Conservation (phyloP, 2,113 vertebrate genomes). For the Scatophagus argus region DNA sequence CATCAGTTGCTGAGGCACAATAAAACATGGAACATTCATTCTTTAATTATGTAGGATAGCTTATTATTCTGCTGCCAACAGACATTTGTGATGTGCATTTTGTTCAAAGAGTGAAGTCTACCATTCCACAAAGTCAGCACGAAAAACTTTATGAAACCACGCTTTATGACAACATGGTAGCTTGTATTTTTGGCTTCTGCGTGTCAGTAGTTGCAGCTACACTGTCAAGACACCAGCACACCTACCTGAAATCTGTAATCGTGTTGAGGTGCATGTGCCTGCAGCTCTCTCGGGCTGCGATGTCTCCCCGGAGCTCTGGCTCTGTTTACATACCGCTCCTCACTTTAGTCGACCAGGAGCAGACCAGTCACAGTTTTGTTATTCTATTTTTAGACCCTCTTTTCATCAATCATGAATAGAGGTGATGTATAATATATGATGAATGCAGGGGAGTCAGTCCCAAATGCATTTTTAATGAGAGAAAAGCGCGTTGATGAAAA, state of each 20-base stretch:
- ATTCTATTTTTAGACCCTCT: slow-evolving; percentile 74
- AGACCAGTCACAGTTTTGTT: slow-evolving; percentile 69
- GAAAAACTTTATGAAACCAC: neutral
- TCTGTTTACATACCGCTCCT: slow-evolving; percentile 58
- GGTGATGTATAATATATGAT: slow-evolving; percentile 80
- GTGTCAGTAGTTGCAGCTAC: slow-evolving; percentile 13
- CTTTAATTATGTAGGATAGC: neutral
- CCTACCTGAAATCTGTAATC: slow-evolving; percentile 14
- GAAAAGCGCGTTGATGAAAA: slow-evolving; percentile 62
- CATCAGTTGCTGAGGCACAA: slow-evolving; percentile 8
- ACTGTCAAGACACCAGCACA: neutral
- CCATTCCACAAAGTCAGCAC: neutral
- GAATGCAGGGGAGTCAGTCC: slow-evolving; percentile 75
- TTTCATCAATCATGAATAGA: slow-evolving; percentile 81
- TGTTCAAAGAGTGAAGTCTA: neutral
- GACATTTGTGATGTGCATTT: neutral
- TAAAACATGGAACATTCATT: neutral
- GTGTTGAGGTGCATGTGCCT: slow-evolving; percentile 8
- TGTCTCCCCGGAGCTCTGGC: slow-evolving; percentile 33
- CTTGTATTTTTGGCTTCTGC: neutral
- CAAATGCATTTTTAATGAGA: slow-evolving; percentile 81
- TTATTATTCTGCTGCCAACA: slow-evolving; percentile 9
- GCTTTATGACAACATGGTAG: neutral
- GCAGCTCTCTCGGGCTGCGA: slow-evolving; percentile 10
- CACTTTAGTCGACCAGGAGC: slow-evolving; percentile 16